These are phyloP conservation scores for Conopomorpha cramerella DNA, from an alignment of 1,140 invertebrate species.

Conservation along the genomic window DNA sequence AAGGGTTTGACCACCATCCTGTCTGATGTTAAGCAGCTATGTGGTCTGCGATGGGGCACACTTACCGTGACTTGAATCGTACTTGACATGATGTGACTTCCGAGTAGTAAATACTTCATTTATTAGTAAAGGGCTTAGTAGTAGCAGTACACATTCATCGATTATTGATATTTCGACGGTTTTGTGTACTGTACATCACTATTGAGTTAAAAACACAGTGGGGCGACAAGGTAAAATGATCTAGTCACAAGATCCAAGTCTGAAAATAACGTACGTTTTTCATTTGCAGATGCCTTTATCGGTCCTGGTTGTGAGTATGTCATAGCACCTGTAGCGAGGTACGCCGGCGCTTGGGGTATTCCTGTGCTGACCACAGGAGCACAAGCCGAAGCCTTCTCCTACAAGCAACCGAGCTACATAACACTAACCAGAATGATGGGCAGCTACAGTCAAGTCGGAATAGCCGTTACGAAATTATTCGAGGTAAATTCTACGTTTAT, in stretches of 20 bases:
- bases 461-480: constrained; percentile 64
- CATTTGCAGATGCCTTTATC: constrained; percentile 77
- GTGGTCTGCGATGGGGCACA: no score
- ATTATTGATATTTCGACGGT: background rate
- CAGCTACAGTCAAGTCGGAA: constrained; percentile 75
- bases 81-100: background rate
- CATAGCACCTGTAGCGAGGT: constrained; percentile 86
- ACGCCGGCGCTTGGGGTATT: constrained; percentile 85
- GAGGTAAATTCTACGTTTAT: constrained; percentile 44
- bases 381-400: constrained; percentile 78
- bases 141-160: background rate
- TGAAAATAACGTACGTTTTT: background rate
- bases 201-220: no score
- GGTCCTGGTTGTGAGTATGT: constrained; percentile 92
- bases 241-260: no score
- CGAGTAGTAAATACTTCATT: background rate
- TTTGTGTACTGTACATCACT: no score
- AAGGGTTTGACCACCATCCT: no score
- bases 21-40: no score
- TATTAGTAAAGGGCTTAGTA: background rate
- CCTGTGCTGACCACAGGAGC: constrained; percentile 86
- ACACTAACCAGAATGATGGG: constrained; percentile 87
- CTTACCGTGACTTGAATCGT: no score
- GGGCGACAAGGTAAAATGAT: no score
- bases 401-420: constrained; percentile 71